Evolutionary conservation across 1,140 invertebrate species (phyloP).

Genomic region (Drosophila virilis): DNA sequence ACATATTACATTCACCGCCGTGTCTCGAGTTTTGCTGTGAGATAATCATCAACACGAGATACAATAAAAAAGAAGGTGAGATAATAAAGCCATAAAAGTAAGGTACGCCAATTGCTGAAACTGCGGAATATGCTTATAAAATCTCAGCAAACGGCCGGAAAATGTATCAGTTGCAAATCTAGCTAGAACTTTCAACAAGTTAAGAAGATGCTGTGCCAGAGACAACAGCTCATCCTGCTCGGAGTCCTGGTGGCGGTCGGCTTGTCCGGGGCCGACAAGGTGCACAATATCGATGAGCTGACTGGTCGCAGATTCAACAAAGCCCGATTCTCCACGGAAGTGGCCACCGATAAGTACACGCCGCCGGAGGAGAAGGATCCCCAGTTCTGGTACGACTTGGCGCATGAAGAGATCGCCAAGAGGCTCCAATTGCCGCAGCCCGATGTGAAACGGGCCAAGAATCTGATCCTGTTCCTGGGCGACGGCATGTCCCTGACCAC

Average conservation of each 20-base stretch:
- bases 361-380: slow-evolving; percentile 62
- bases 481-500: slow-evolving; percentile 92
- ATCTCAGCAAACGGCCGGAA: not conserved
- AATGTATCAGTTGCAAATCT: slow-evolving; percentile 14
- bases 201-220: slow-evolving; percentile 15
- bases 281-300: slow-evolving; percentile 21
- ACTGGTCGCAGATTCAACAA: not conserved
- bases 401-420: slow-evolving; percentile 51
- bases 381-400: slow-evolving; percentile 69
- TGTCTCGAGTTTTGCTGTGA: not conserved
- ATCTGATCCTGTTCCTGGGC: slow-evolving; percentile 91
- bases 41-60: not conserved
- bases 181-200: not conserved
- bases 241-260: slow-evolving; percentile 4
- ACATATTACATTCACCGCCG: not conserved
- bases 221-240: slow-evolving; percentile 12
- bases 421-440: slow-evolving; percentile 36
- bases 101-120: not conserved
- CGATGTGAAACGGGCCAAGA: slow-evolving; percentile 86
- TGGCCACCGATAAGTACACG: slow-evolving; percentile 28
- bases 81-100: slow-evolving; percentile 20
- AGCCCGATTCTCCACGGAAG: slow-evolving; percentile 4
- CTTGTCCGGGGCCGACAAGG: not conserved
- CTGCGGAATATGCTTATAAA: slow-evolving; percentile 28
- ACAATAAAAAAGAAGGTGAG: not conserved